These are phyloP conservation scores for Sardina pilchardus DNA, from an alignment of 2,113 vertebrate species.

Conservation along the genomic window DNA sequence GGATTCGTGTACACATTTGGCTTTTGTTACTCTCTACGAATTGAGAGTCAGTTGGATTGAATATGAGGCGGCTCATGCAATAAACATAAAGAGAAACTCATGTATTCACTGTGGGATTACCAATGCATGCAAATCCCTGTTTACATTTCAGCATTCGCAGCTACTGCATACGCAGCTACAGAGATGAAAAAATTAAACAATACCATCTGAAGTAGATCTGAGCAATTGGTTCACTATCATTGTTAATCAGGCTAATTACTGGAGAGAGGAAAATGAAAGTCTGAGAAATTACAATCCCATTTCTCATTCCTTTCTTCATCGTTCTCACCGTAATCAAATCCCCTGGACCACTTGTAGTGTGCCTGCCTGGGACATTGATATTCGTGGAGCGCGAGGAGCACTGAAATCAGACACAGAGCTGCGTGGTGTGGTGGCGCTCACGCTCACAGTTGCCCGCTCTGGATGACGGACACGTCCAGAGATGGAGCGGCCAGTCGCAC, in stretches of 20 bases:
- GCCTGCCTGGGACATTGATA: neutral
- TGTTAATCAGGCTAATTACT: neutral
- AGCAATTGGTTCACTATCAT: neutral
- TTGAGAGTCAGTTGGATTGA: neutral
- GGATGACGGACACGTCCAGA: slow-evolving; percentile 28
- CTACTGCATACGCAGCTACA: neutral
- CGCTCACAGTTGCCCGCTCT: neutral
- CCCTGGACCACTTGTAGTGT: neutral
- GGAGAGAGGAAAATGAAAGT: neutral
- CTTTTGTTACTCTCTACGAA: neutral
- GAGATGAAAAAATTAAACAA: neutral
- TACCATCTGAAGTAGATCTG: neutral
- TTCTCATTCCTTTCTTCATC: neutral
- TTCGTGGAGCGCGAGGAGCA: neutral
- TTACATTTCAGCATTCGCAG: neutral
- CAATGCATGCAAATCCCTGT: neutral
- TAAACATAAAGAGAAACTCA: neutral
- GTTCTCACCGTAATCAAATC: neutral
- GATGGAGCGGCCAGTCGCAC: neutral
- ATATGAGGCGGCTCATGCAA: neutral
- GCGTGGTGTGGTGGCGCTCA: neutral
- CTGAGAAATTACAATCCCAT: neutral
- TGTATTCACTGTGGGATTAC: neutral
- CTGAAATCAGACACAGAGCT: neutral
- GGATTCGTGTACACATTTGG: neutral